A percentile compares a stretch with the other conserved stretches of the same genome.
Conservation (phyloP, 2,797 vertebrate genomes). For the Periophthalmus magnuspinnatus region DNA sequence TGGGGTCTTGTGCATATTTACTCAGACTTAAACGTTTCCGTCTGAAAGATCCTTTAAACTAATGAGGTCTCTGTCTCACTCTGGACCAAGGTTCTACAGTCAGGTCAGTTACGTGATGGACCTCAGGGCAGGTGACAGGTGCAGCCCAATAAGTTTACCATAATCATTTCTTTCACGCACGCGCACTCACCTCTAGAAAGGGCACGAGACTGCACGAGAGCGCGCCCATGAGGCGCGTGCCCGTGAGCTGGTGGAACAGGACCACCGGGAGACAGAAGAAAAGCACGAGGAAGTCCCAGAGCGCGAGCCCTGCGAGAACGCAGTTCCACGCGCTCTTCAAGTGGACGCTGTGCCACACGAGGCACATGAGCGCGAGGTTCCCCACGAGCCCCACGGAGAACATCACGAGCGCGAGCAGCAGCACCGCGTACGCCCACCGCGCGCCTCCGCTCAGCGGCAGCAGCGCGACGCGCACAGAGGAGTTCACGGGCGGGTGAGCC, state of each 20-base stretch:
- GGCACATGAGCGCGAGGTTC: conserved; percentile 93
- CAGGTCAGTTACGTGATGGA: background rate
- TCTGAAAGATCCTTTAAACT: background rate
- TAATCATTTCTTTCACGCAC: background rate
- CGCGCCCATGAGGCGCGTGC: conserved; percentile 85
- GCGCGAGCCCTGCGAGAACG: conserved; percentile 89
- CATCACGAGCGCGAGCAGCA: conserved; percentile 87
- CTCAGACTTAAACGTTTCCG: background rate
- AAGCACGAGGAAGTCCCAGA: conserved; percentile 94
- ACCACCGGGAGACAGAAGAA: conserved; percentile 94
- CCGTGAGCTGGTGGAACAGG: conserved; percentile 90
- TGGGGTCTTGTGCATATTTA: background rate
- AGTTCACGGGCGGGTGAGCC: conserved; percentile 3
- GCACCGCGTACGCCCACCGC: conserved; percentile 84
- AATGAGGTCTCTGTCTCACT: background rate
- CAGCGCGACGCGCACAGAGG: conserved; percentile 78
- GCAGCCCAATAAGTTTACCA: too few relatives aligned
- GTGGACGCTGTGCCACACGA: conserved; percentile 92
- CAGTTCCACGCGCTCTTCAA: conserved; percentile 95
- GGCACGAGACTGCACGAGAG: conserved; percentile 90
- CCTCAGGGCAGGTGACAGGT: background rate
- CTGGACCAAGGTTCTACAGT: background rate
- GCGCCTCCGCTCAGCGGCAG: conserved; percentile 85
- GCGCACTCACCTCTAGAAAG: conserved; percentile 88
- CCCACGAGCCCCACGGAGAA: conserved; percentile 88